phyloP scores from a whole-genome alignment of 2,113 vertebrate genomes.

The Recurvirostra avosetta region DNA sequence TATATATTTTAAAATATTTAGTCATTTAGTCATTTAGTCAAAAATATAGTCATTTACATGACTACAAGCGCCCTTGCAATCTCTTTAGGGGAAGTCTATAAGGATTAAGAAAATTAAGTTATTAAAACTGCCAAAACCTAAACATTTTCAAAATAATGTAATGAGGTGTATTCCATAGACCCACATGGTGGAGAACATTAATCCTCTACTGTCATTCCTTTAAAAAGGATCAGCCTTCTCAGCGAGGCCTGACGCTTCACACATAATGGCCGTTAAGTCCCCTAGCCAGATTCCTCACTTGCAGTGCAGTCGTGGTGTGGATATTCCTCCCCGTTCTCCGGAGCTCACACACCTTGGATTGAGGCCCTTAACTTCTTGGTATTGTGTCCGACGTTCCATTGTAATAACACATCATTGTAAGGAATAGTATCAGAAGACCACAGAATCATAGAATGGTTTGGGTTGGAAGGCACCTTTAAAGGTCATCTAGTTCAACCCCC shows the following conservation, averaged over 20 bases:
- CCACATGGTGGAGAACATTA: neutral
- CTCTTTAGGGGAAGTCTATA: neutral
- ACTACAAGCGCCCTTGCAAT: neutral
- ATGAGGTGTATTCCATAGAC: neutral
- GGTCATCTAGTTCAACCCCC: too few species aligned
- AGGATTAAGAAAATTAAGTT: neutral
- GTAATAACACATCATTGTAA: fast-evolving
- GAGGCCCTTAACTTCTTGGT: neutral
- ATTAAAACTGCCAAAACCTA: neutral
- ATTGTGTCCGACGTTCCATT: fast-evolving
- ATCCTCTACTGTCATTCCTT: neutral
- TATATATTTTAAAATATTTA: neutral
- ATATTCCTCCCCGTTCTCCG: fast-evolving
- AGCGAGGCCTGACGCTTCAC: neutral
- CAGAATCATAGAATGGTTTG: neutral
- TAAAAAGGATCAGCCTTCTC: neutral
- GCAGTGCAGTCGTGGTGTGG: fast-evolving
- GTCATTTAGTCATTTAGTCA: too few species aligned
- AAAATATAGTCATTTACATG: too few species aligned
- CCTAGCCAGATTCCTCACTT: fast-evolving
- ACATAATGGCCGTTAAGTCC: neutral
- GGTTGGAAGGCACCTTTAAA: neutral
- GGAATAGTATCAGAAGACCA: neutral
- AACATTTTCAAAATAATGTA: neutral
- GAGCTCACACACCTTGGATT: neutral